These are phyloP conservation scores for Sphenodon punctatus DNA, from an alignment of 2,797 vertebrate species.

Conservation along the genomic window DNA sequence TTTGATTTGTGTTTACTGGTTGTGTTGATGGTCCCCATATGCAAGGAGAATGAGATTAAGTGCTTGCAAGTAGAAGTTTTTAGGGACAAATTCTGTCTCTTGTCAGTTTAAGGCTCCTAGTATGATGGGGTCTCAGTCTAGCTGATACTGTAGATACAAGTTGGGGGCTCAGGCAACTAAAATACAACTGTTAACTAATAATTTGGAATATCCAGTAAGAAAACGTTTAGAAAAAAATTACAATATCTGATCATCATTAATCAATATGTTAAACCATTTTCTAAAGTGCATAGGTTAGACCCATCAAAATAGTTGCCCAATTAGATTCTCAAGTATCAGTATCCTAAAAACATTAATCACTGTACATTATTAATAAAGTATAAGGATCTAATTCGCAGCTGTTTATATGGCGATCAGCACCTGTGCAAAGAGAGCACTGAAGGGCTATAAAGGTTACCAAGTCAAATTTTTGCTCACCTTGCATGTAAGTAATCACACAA, in stretches of 20 bases:
- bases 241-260: not conserved
- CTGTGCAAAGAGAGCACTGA: not conserved
- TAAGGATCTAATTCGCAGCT: not conserved
- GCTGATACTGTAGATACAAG: not conserved
- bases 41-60: too few species aligned
- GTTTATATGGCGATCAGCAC: not conserved
- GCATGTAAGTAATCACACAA: not conserved
- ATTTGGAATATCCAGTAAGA: not conserved
- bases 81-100: too few species aligned
- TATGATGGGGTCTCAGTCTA: not conserved
- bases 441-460: not conserved
- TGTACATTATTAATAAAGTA: not conserved
- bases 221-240: slow-evolving; percentile 11
- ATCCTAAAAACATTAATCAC: not conserved
- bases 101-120: too few species aligned
- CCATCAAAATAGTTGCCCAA: not conserved
- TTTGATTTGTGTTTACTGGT: too few species aligned
- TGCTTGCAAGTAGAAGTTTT: too few species aligned
- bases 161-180: too few species aligned
- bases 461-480: not conserved
- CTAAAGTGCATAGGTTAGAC: not conserved
- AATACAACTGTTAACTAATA: not conserved
- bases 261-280: not conserved
- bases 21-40: too few species aligned
- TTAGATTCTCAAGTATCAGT: not conserved